phyloP scores from a whole-genome alignment of 1,140 invertebrate species.

The Neodiprion fabricii region DNA sequence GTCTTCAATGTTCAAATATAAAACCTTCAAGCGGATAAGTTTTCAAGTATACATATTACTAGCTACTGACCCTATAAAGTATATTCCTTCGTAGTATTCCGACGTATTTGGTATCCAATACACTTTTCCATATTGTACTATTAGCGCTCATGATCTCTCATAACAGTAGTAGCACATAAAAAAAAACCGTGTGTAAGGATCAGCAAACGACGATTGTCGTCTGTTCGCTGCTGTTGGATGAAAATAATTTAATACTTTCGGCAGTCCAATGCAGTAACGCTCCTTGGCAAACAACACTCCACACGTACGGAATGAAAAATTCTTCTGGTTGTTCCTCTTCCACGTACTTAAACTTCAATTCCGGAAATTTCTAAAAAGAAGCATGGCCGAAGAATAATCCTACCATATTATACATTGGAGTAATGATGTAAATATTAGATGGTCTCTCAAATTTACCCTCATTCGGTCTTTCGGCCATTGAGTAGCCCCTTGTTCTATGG shows the following conservation, averaged over 20 bases:
- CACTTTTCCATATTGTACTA: background rate
- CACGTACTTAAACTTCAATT: constrained; percentile 98
- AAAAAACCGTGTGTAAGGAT: constrained; percentile 28
- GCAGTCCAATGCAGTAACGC: constrained; percentile 83
- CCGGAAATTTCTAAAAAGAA: constrained; percentile 91
- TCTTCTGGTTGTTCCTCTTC: constrained; percentile 99
- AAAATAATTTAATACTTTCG: constrained; percentile 64
- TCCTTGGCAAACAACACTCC: constrained; percentile 86
- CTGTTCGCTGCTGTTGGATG: constrained; percentile 50
- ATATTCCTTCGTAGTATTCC: background rate
- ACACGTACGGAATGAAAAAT: constrained; percentile 99
- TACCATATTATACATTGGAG: background rate
- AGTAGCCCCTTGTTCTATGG: constrained; percentile 85
- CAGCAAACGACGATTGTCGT: constrained; percentile 59
- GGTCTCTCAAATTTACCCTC: constrained; percentile 68
- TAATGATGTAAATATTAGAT: constrained; percentile 20
- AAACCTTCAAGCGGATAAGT: background rate
- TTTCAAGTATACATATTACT: background rate
- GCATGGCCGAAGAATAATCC: constrained; percentile 21
- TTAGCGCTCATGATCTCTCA: background rate
- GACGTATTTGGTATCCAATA: background rate
- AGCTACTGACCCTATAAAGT: background rate
- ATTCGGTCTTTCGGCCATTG: constrained; percentile 92
- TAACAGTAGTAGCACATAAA: background rate
- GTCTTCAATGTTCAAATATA: background rate